Evolutionary conservation across 2,888 invertebrate genomes (phyloP).

Genomic region (Hymenopus coronatus): DNA sequence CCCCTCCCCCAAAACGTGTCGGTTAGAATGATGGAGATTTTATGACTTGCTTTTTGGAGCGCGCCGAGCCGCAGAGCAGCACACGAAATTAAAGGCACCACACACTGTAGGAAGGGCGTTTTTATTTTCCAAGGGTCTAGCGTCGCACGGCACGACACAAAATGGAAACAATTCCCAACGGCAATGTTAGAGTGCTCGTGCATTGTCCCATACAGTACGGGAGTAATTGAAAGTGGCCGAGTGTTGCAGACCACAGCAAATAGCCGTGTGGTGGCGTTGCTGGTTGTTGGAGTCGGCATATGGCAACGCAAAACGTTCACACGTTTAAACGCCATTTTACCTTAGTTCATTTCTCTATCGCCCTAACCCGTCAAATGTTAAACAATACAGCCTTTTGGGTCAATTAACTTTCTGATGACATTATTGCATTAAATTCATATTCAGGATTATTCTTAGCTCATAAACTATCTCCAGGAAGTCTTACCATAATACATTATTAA

Average conservation of each 20-base stretch:
- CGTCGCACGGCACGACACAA: not conserved
- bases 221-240: not conserved
- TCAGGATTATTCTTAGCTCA: too few relatives aligned
- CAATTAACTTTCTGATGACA: too few relatives aligned
- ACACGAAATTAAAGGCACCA: not conserved
- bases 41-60: not conserved
- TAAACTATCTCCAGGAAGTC: too few relatives aligned
- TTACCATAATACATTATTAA: too few relatives aligned
- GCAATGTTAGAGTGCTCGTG: not conserved
- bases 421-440: too few relatives aligned
- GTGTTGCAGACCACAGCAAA: not conserved
- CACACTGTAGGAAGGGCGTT: not conserved
- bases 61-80: not conserved
- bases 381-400: too few relatives aligned
- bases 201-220: not conserved
- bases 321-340: not conserved
- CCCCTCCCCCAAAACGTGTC: not conserved
- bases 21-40: slow-evolving; percentile 1
- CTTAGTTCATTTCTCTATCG: too few relatives aligned
- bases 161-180: not conserved
- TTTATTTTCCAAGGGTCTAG: not conserved
- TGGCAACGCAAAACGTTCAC: not conserved
- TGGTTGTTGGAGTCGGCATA: too few relatives aligned
- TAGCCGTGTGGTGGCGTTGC: not conserved
- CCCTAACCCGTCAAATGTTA: too few relatives aligned